Base-by-base conservation (phyloP, 2,888 invertebrate genomes). In the Dicycla oo region DNA sequence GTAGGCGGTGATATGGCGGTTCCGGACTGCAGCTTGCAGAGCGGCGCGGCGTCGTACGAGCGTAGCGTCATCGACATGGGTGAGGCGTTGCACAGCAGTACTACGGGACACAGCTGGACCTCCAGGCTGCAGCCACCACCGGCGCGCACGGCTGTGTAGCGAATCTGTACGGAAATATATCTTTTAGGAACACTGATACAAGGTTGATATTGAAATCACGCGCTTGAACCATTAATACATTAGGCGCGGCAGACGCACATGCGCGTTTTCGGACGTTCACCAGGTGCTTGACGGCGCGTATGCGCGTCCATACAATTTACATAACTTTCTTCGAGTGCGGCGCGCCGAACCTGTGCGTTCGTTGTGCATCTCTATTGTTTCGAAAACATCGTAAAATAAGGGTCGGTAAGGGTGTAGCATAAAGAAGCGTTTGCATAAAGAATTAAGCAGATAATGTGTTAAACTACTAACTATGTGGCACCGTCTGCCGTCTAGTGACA, bases 51-150 rank as follows among this genome's bases (percentile, higher is more conserved):
- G 84, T 95, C 94, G 82, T 92, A 89, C 5, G 93, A 92, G 2
- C 95, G 91, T 66, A 95, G 81, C 3, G 94, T 95, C 3, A 95
- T 80, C 11, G 91, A 63, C 0, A 93, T 70, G 0, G 92, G 88
- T 1, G 93, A 86, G 30, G 95, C 94, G 87, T 95, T 95, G 71
- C 93, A 94, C 43, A 95, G 80, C 73, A 95, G 72, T 45, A 86
- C 92, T 47, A 90, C 78, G 0, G 95, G 95, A 45, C 90, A 86
- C 43, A 95, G 85, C 61, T 88, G 90, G 63, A 93, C 73, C 81
- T 92, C 89, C 15, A 95, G 87, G 11, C 92, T 87, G 80, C 95
- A 95, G 0, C 95, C 95, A 49, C 94, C 94, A 26, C 95, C 94
- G 0, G 91, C 93, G 26, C 89, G 88, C 4, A 95, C 88, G 0